Evolutionary conservation across 2,797 vertebrate genomes (phyloP).

Genomic region (Peromyscus aztecus): DNA sequence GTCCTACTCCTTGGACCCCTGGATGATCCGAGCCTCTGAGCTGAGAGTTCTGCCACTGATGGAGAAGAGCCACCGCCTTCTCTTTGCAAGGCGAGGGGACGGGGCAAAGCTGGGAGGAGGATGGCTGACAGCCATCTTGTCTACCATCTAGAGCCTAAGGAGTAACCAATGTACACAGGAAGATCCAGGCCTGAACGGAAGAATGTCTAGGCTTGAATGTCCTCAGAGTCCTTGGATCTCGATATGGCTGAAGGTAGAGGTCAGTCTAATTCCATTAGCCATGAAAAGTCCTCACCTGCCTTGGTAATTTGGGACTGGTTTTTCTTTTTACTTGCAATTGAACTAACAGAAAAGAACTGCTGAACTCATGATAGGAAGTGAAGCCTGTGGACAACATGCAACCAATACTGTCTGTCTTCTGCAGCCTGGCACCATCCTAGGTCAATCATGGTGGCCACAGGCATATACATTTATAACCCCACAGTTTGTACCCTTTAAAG

Average conservation of each 20-base stretch:
- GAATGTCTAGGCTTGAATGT: not conserved
- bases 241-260: not conserved
- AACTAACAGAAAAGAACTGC: not conserved
- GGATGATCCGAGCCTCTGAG: not conserved
- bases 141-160: not conserved
- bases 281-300: not conserved
- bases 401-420: too few relatives aligned
- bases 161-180: not conserved
- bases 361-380: not conserved
- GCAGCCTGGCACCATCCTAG: too few relatives aligned
- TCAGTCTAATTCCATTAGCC: not conserved
- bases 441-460: fast-evolving
- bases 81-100: not conserved
- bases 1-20: not conserved
- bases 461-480: not conserved
- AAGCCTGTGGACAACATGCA: not conserved
- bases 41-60: not conserved
- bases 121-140: not conserved
- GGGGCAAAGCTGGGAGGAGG: not conserved
- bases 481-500: not conserved
- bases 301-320: not conserved
- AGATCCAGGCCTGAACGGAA: not conserved
- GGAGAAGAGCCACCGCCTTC: not conserved
- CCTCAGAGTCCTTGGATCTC: not conserved
- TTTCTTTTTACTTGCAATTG: not conserved